phyloP scores from a whole-genome alignment of 2,113 vertebrate genomes.

The Xiphias gladius region DNA sequence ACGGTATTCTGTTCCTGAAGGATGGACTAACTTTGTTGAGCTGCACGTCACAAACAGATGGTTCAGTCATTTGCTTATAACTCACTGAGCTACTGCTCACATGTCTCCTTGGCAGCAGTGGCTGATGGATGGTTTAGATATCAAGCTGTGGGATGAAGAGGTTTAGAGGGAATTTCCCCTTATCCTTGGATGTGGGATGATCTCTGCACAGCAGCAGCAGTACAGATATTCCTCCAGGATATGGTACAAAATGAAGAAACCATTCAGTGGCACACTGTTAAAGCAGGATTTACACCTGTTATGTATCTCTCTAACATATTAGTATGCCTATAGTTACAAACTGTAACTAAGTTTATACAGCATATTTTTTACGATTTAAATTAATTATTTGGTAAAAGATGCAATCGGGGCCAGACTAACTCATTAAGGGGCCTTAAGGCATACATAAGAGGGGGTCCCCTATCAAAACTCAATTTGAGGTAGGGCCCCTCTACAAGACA shows the following conservation, averaged over 20 bases:
- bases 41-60: conserved; percentile 31
- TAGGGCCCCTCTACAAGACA: not conserved
- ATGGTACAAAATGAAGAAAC: not conserved
- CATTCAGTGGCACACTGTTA: not conserved
- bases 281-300: not conserved
- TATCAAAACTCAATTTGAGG: not conserved
- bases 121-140: conserved; percentile 33
- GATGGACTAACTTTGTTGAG: conserved; percentile 3
- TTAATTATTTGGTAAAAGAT: not conserved
- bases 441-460: not conserved
- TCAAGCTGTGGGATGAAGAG: conserved; percentile 22
- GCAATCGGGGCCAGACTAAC: no score
- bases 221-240: not conserved
- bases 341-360: no score
- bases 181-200: conserved; percentile 6
- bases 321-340: not conserved
- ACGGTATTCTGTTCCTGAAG: not conserved
- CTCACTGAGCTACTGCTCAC: conserved; percentile 31
- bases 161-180: conserved; percentile 29
- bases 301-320: not conserved
- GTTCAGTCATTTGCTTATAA: conserved; percentile 44
- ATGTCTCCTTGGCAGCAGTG: conserved; percentile 5
- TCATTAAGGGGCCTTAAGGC: no score
- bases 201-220: conserved; percentile 13
- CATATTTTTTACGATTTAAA: no score